phyloP scores from a whole-genome alignment of 2,113 vertebrate genomes.

The Oncorhynchus masou region DNA sequence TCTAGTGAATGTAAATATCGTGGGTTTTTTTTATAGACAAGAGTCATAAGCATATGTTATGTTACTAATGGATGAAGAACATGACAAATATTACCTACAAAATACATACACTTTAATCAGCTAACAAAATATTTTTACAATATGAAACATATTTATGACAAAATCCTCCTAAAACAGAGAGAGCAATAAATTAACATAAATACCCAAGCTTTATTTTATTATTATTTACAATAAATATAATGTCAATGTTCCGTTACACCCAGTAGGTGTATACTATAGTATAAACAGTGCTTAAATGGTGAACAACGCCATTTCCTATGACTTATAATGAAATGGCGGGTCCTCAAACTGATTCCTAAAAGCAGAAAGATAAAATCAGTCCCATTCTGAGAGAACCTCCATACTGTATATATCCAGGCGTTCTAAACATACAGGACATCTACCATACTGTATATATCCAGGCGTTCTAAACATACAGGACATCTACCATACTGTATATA shows the following conservation, averaged over 20 bases:
- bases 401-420: too few relatives aligned
- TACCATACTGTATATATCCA: background rate
- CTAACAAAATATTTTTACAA: slow-evolving; percentile 23
- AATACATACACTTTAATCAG: slow-evolving; percentile 32
- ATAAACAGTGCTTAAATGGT: slow-evolving; percentile 67
- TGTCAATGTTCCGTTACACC: slow-evolving; percentile 43
- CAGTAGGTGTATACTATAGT: slow-evolving; percentile 36
- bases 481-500: background rate
- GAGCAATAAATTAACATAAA: slow-evolving; percentile 67
- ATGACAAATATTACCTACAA: slow-evolving; percentile 1
- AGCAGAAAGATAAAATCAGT: too few relatives aligned
- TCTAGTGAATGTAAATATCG: too few relatives aligned
- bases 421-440: background rate
- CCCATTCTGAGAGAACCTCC: background rate
- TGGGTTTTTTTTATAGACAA: too few relatives aligned
- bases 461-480: background rate
- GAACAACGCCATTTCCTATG: slow-evolving; percentile 34
- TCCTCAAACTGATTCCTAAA: too few relatives aligned
- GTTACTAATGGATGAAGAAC: background rate
- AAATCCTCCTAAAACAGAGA: slow-evolving; percentile 8
- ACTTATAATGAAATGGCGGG: slow-evolving; percentile 19
- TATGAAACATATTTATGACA: background rate
- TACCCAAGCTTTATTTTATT: slow-evolving; percentile 51
- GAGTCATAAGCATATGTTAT: background rate
- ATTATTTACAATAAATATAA: slow-evolving; percentile 78